Evolutionary conservation across 1,140 invertebrate species (phyloP).

Genomic region (Anastatus disparis): DNA sequence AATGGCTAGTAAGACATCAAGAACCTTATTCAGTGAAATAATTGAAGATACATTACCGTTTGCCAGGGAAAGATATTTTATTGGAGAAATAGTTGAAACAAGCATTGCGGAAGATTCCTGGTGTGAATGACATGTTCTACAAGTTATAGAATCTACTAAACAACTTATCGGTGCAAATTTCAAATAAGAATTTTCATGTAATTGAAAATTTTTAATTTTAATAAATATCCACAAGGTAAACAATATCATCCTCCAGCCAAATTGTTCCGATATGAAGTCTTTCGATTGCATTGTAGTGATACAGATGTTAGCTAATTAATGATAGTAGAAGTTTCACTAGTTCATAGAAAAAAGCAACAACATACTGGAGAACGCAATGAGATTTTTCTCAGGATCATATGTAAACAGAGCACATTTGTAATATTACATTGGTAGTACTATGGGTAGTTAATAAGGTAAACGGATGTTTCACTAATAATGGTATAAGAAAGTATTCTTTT

Average conservation of each 20-base stretch:
- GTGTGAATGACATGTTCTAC: conserved; percentile 75
- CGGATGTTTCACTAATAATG: too few species aligned
- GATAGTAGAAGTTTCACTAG: conserved; percentile 73
- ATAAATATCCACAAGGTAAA: conserved; percentile 59
- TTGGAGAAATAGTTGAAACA: conserved; percentile 87
- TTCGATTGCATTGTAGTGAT: conserved; percentile 72
- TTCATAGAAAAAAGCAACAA: conserved; percentile 82
- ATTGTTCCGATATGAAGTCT: conserved; percentile 80
- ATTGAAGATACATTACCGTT: conserved; percentile 90
- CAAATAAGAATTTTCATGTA: conserved; percentile 12
- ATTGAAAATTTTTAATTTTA: conserved; percentile 31
- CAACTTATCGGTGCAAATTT: conserved; percentile 64
- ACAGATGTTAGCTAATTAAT: conserved; percentile 70
- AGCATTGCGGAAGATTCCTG: conserved; percentile 75
- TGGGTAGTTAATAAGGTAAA: conserved; percentile 75
- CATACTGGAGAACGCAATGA: conserved; percentile 86
- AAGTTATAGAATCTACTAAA: conserved; percentile 71
- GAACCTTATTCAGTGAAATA: conserved; percentile 85
- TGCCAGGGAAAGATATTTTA: conserved; percentile 89
- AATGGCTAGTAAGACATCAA: conserved; percentile 82
- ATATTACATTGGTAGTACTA: too few species aligned
- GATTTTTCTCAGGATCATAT: conserved; percentile 87
- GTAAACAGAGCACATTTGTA: conserved; percentile 75
- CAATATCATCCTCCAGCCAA: conserved; percentile 69
- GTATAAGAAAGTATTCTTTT: too few species aligned